phyloP scores from a whole-genome alignment of 1,140 invertebrate species.

The Drosophila nebulosa region DNA sequence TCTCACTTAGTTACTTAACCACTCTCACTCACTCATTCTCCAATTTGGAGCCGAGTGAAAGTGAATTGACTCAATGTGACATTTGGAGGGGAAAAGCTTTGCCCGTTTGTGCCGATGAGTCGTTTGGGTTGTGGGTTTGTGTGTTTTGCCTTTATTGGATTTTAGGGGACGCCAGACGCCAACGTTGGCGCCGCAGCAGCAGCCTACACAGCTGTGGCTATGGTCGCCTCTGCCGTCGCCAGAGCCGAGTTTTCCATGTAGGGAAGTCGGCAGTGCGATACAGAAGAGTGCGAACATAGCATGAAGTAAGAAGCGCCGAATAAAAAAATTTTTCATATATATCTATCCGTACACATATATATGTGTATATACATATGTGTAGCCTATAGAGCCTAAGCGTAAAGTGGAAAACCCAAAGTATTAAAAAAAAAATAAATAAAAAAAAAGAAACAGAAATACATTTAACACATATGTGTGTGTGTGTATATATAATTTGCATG shows the following conservation, averaged over 20 bases:
- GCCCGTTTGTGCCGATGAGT: not conserved
- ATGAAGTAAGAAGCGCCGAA: constrained; percentile 75
- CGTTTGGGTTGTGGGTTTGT: too few relatives aligned
- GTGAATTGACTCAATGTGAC: constrained; percentile 9
- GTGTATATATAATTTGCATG: constrained; percentile 4
- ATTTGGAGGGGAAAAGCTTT: constrained; percentile 6
- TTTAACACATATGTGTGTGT: constrained; percentile 12
- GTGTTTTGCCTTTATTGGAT: constrained; percentile 42
- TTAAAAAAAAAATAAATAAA: constrained; percentile 35
- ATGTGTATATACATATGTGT: constrained; percentile 7
- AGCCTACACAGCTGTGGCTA: not conserved
- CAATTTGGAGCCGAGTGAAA: not conserved
- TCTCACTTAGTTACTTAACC: not conserved
- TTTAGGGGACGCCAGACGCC: constrained; percentile 42
- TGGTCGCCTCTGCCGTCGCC: constrained; percentile 12
- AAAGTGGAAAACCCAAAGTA: constrained; percentile 69
- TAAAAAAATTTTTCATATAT: constrained; percentile 30
- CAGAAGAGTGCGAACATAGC: constrained; percentile 78
- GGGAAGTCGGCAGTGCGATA: constrained; percentile 70
- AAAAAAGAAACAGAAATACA: constrained; percentile 17
- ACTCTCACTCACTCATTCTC: not conserved
- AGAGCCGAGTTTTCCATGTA: constrained; percentile 70
- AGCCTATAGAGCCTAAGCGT: constrained; percentile 49
- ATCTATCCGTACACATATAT: not conserved
- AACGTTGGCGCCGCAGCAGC: constrained; percentile 5